phyloP scores from a whole-genome alignment of 2,113 vertebrate species.

The Osmerus mordax region DNA sequence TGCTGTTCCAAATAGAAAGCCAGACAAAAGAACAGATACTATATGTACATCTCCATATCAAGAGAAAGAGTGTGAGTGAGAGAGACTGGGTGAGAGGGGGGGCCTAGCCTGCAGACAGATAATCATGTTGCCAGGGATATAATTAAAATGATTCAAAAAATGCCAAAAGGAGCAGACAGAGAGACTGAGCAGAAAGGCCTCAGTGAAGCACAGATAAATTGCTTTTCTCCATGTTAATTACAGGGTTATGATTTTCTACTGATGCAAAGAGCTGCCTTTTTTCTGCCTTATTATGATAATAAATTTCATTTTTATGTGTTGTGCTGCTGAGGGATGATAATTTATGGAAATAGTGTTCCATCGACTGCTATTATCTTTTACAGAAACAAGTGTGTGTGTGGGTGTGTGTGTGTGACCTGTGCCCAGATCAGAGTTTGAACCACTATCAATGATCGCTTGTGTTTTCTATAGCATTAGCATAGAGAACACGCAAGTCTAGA shows the following conservation, averaged over 20 bases:
- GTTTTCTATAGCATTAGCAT: no score
- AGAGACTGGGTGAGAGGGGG: neutral
- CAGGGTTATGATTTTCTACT: constrained; percentile 78
- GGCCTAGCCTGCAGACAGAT: constrained; percentile 21
- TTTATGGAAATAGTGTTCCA: constrained; percentile 76
- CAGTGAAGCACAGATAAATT: constrained; percentile 64
- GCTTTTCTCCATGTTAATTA: constrained; percentile 73
- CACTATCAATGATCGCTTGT: no score
- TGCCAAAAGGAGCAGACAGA: constrained; percentile 52
- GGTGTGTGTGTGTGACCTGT: neutral
- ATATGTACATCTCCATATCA: no score
- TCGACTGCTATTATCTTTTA: constrained; percentile 24
- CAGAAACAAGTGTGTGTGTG: neutral
- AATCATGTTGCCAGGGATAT: constrained; percentile 51
- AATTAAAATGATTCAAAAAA: constrained; percentile 62
- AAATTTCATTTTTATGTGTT: constrained; percentile 69
- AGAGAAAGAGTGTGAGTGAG: no score
- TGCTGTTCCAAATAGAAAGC: no score
- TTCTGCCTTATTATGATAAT: constrained; percentile 72
- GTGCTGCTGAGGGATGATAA: constrained; percentile 76
- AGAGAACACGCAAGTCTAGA: no score
- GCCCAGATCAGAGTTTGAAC: no score
- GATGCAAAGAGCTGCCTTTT: constrained; percentile 65
- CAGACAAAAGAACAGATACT: neutral
- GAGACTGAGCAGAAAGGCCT: constrained; percentile 36